These are phyloP conservation scores for Condylostylus longicornis DNA, from an alignment of 1,140 invertebrate genomes.

Conservation along the genomic window DNA sequence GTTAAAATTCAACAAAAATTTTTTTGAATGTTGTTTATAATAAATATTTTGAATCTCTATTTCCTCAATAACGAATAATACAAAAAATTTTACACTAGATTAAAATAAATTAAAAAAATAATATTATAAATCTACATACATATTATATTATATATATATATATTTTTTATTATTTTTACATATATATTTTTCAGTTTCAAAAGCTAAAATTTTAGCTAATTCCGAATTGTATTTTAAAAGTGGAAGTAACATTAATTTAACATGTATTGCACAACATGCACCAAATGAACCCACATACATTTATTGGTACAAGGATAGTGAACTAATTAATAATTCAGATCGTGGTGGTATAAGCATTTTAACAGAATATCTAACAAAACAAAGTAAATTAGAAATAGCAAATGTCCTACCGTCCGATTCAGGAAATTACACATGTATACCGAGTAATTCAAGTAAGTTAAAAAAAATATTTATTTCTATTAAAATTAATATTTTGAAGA, in stretches of 20 bases:
- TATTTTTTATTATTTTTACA: too few relatives aligned
- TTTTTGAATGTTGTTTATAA: too few relatives aligned
- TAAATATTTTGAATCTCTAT: too few relatives aligned
- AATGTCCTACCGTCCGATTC: constrained; percentile 60
- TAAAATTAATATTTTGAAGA: too few relatives aligned
- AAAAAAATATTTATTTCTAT: too few relatives aligned
- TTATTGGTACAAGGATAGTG: constrained; percentile 76
- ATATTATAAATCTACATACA: too few relatives aligned
- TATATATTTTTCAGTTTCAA: constrained; percentile 49
- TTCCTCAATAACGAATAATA: too few relatives aligned
- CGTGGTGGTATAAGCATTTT: constrained; percentile 71
- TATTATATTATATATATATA: too few relatives aligned
- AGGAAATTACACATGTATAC: constrained; percentile 76
- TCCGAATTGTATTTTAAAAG: constrained; percentile 72
- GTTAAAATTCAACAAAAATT: too few relatives aligned
- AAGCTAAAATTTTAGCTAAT: constrained; percentile 73
- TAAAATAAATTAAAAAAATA: too few relatives aligned
- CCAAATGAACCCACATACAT: constrained; percentile 80
- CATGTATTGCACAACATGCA: constrained; percentile 69
- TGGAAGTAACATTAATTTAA: constrained; percentile 80
- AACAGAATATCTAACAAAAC: constrained; percentile 70
- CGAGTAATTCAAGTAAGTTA: constrained; percentile 44
- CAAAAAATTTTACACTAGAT: too few relatives aligned
- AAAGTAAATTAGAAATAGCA: constrained; percentile 66
- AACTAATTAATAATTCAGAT: constrained; percentile 77